Evolutionary conservation across 2,797 vertebrate species (phyloP).

Genomic region (Melanotaenia nigrans): DNA sequence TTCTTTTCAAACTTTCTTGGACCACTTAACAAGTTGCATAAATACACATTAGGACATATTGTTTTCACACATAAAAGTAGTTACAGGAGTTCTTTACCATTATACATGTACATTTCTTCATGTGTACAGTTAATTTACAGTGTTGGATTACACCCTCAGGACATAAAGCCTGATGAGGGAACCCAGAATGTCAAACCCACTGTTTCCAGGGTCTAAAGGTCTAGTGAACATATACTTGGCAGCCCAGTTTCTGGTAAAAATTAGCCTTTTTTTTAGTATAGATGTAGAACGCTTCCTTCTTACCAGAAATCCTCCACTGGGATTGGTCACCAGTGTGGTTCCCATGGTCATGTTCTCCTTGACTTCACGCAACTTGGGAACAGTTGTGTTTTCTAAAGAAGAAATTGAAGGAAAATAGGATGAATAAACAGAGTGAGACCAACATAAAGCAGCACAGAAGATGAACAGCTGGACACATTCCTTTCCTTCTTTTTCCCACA

Average conservation of each 20-base stretch:
- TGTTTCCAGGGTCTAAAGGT: conserved; percentile 54
- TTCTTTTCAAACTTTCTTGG: neutral
- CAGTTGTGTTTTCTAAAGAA: conserved; percentile 88
- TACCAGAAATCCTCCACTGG: conserved; percentile 97
- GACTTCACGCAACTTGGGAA: conserved; percentile 92
- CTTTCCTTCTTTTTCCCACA: conserved; percentile 69
- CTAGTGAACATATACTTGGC: conserved; percentile 27
- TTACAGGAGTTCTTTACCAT: conserved; percentile 3
- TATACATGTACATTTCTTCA: conserved; percentile 12
- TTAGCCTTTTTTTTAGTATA: conserved; percentile 30
- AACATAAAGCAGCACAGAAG: conserved; percentile 50
- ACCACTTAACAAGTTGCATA: conserved; percentile 5
- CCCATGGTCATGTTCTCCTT: conserved; percentile 99
- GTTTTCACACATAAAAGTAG: conserved; percentile 11
- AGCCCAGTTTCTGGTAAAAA: conserved; percentile 20
- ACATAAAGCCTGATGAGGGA: conserved; percentile 31
- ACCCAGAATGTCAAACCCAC: conserved; percentile 22
- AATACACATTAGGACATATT: neutral
- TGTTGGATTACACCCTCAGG: conserved; percentile 56
- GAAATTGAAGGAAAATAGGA: conserved; percentile 60
- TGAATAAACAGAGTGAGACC: conserved; percentile 74
- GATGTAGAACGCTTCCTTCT: conserved; percentile 57
- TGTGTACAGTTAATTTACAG: conserved; percentile 46
- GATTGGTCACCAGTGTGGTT: conserved; percentile 94
- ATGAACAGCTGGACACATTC: conserved; percentile 76